A percentile compares a stretch with the other conserved stretches of the same genome.
Conservation (phyloP, 2,888 invertebrate species). For the Bombylius discolor region DNA sequence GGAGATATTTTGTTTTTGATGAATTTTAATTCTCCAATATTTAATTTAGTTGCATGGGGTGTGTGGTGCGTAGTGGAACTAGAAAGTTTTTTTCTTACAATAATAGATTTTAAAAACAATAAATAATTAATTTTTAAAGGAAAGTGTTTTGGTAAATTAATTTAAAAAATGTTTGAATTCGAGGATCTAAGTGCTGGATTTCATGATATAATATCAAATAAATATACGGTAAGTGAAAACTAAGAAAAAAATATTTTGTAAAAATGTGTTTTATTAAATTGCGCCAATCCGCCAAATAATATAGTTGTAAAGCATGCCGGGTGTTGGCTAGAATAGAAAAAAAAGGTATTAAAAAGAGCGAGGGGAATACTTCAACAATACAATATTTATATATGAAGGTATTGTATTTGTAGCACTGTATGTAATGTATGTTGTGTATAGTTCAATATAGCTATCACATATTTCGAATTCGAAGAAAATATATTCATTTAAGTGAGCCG, state of each 20-base stretch:
- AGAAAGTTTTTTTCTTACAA: too few relatives aligned
- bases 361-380: too few relatives aligned
- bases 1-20: too few relatives aligned
- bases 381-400: too few relatives aligned
- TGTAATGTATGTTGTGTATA: too few relatives aligned
- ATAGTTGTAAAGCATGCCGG: slow-evolving; percentile 8
- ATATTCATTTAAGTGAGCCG: too few relatives aligned
- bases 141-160: not conserved
- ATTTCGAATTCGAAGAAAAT: too few relatives aligned
- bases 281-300: slow-evolving; percentile 1
- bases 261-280: not conserved
- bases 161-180: slow-evolving; percentile 49
- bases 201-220: slow-evolving; percentile 50
- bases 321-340: slow-evolving; percentile 7
- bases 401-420: too few relatives aligned
- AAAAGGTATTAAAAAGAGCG: too few relatives aligned
- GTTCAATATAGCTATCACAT: too few relatives aligned
- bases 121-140: not conserved
- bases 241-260: not conserved
- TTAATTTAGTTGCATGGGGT: slow-evolving; percentile 9
- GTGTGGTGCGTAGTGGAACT: slow-evolving; percentile 12
- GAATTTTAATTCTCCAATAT: too few relatives aligned
- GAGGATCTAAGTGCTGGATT: slow-evolving; percentile 55
- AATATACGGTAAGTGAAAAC: slow-evolving; percentile 51
- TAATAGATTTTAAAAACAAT: not conserved